Conservation (phyloP, 1,140 invertebrate species). For the Solen grandis region DNA sequence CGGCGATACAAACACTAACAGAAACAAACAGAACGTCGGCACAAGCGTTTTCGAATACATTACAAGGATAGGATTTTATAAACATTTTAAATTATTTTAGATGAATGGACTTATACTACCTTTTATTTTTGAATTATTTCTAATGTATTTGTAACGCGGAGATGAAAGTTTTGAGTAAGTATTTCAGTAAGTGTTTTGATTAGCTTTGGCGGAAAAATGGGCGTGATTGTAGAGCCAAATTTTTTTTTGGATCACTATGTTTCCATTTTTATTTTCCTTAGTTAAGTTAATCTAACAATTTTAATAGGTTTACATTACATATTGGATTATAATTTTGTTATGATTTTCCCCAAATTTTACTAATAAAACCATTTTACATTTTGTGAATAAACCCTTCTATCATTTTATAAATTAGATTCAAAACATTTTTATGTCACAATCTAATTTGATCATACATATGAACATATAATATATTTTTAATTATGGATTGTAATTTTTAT, state of each 20-base stretch:
- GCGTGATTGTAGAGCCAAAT: neutral
- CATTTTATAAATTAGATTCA: no score
- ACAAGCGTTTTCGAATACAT: neutral
- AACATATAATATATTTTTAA: no score
- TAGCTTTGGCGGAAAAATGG: slow-evolving; percentile 51
- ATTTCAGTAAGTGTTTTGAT: slow-evolving; percentile 16
- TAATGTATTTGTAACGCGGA: neutral
- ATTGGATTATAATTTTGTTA: neutral
- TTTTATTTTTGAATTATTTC: no score
- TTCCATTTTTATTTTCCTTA: neutral
- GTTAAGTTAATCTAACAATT: neutral
- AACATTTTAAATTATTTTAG: neutral
- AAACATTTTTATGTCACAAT: no score
- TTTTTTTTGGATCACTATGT: neutral
- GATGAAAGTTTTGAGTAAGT: slow-evolving; percentile 49
- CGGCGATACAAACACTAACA: slow-evolving; percentile 55
- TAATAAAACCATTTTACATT: no score
- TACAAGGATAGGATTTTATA: neutral
- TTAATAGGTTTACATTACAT: neutral
- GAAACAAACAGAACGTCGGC: slow-evolving; percentile 33
- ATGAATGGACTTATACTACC: no score
- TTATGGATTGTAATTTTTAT: no score
- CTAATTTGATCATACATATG: no score
- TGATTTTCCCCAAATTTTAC: neutral
- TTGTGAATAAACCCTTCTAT: no score